Evolutionary conservation across 2,797 vertebrate genomes (phyloP).

Genomic region (Crypturellus tataupa): DNA sequence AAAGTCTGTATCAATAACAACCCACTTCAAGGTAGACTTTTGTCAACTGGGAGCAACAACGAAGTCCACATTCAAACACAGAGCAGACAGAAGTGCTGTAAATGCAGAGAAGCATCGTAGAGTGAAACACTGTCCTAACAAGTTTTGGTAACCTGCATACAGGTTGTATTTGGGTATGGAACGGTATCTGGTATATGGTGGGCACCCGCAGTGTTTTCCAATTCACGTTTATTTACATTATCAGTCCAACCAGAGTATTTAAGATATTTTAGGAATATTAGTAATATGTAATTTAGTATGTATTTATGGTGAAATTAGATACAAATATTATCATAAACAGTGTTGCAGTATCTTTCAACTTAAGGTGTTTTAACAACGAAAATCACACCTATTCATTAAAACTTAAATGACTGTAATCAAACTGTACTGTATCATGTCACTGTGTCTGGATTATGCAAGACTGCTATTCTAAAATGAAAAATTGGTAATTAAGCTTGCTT

Average conservation of each 20-base stretch:
- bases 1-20: neutral
- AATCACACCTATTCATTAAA: neutral
- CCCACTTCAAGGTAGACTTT: neutral
- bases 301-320: neutral
- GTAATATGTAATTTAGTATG: neutral
- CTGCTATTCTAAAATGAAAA: neutral
- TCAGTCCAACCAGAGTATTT: neutral
- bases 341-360: neutral
- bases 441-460: neutral
- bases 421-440: neutral
- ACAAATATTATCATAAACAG: neutral
- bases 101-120: neutral
- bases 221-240: neutral
- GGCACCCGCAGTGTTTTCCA: neutral
- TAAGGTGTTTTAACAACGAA: neutral
- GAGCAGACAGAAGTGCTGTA: neutral
- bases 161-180: neutral
- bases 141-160: neutral
- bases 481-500: neutral
- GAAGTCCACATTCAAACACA: neutral
- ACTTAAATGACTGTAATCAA: neutral
- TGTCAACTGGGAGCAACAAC: neutral
- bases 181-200: too few species aligned
- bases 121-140: neutral
- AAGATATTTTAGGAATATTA: neutral